Conservation (phyloP, 2,888 invertebrate genomes). For the Phaonia tiefii region DNA sequence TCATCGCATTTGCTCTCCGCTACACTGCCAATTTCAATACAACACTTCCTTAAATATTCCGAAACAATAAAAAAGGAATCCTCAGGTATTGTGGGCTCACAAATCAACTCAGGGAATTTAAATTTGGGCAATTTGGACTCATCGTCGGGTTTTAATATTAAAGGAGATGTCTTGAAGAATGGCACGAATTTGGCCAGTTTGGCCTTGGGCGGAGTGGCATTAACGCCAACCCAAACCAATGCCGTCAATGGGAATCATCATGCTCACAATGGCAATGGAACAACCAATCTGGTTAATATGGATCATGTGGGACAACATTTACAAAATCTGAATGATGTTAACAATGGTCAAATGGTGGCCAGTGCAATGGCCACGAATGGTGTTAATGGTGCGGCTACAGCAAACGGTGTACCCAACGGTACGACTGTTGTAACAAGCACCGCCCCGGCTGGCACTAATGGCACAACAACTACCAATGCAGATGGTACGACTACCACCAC, state of each 20-base stretch:
- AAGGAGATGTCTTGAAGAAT: conserved; percentile 80
- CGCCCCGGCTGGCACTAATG: conserved; percentile 80
- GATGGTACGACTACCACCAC: conserved; percentile 80
- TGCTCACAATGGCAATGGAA: conserved; percentile 70
- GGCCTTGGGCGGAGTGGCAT: conserved; percentile 78
- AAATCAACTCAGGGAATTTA: conserved; percentile 78
- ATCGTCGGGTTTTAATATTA: conserved; percentile 76
- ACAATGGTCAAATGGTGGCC: conserved; percentile 58
- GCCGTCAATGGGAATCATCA: conserved; percentile 75
- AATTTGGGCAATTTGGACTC: conserved; percentile 77
- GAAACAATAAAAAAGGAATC: conserved; percentile 81
- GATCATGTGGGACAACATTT: conserved; percentile 74
- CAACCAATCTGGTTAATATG: conserved; percentile 75
- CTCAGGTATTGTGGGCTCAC: conserved; percentile 77
- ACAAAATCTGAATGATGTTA: conserved; percentile 76
- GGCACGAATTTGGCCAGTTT: conserved; percentile 79
- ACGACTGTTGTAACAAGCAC: conserved; percentile 79
- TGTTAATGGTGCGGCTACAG: conserved; percentile 68
- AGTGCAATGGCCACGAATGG: conserved; percentile 68
- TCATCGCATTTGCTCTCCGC: conserved; percentile 81
- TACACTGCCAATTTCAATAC: conserved; percentile 81
- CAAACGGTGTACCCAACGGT: conserved; percentile 72
- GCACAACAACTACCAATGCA: conserved; percentile 80
- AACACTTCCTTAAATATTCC: conserved; percentile 81
- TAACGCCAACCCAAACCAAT: conserved; percentile 74